A percentile compares a stretch with the other conserved stretches of the same genome.
Evolutionary conservation across 1,140 invertebrate species (phyloP).

Genomic region (Mycetomoellerius zeteki): DNA sequence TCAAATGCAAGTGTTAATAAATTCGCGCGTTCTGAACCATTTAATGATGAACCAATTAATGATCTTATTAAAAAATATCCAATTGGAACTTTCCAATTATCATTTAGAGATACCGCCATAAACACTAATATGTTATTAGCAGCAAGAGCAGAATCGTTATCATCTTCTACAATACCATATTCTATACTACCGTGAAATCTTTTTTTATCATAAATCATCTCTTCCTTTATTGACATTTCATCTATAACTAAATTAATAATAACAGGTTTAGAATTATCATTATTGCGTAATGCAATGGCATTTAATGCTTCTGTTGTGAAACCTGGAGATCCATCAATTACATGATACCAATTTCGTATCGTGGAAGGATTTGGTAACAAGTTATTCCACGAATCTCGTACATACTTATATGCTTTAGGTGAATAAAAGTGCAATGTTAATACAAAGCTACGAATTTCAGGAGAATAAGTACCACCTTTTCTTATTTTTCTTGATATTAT

Average conservation of each 20-base stretch:
- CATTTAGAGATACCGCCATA: slow-evolving; percentile 4
- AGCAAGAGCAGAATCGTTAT: background rate
- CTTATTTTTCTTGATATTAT: slow-evolving; percentile 1
- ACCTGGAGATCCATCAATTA: background rate
- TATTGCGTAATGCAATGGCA: background rate
- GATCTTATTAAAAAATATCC: slow-evolving; percentile 1
- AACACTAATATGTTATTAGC: background rate
- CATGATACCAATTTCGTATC: background rate
- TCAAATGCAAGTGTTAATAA: background rate
- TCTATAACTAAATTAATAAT: slow-evolving; percentile 8
- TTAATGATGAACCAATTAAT: no score
- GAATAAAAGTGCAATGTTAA: slow-evolving; percentile 18
- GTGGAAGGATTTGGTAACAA: slow-evolving; percentile 2
- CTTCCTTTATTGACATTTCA: background rate
- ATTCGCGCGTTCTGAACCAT: background rate
- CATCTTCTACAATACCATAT: background rate
- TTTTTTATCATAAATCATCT: background rate
- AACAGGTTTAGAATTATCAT: slow-evolving; percentile 14
- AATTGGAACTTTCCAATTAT: slow-evolving; percentile 4
- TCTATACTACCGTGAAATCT: background rate
- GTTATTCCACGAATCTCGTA: background rate
- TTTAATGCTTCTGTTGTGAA: background rate
- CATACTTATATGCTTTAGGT: slow-evolving; percentile 19
- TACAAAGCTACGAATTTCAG: no score
- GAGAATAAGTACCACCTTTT: background rate